These are phyloP conservation scores for Brienomyrus longianalis DNA, from an alignment of 2,113 vertebrate species.

Conservation along the genomic window DNA sequence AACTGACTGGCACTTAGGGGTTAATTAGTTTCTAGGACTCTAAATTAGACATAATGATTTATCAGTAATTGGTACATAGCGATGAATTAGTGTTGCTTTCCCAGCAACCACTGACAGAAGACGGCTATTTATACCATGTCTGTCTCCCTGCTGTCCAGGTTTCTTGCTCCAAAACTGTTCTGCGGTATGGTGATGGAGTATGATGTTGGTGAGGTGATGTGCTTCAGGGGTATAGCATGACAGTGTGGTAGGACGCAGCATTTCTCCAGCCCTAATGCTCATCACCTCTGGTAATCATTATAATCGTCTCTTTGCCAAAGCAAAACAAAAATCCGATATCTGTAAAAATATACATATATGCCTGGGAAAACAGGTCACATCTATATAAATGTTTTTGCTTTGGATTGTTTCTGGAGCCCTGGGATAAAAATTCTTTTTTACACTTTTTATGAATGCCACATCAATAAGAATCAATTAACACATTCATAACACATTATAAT, in stretches of 20 bases:
- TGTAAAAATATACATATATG: neutral
- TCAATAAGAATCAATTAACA: neutral
- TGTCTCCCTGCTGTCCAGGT: neutral
- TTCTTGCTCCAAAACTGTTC: neutral
- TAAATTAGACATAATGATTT: neutral
- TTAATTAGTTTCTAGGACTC: neutral
- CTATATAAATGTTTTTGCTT: conserved; percentile 2
- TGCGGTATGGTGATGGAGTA: neutral
- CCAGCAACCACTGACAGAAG: neutral
- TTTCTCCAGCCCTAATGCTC: neutral
- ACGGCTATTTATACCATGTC: neutral
- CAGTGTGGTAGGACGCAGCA: neutral
- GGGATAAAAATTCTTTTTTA: neutral
- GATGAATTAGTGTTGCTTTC: neutral
- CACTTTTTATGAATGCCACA: neutral
- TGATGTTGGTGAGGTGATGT: neutral
- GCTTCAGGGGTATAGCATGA: neutral
- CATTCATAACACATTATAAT: neutral
- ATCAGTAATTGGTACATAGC: neutral
- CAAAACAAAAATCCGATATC: neutral
- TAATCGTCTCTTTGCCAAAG: neutral
- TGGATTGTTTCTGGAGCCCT: neutral
- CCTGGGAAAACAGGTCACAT: neutral
- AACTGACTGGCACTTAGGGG: neutral
- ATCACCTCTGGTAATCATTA: neutral